phyloP scores from a whole-genome alignment of 2,797 vertebrate species.

The Cuniculus paca region DNA sequence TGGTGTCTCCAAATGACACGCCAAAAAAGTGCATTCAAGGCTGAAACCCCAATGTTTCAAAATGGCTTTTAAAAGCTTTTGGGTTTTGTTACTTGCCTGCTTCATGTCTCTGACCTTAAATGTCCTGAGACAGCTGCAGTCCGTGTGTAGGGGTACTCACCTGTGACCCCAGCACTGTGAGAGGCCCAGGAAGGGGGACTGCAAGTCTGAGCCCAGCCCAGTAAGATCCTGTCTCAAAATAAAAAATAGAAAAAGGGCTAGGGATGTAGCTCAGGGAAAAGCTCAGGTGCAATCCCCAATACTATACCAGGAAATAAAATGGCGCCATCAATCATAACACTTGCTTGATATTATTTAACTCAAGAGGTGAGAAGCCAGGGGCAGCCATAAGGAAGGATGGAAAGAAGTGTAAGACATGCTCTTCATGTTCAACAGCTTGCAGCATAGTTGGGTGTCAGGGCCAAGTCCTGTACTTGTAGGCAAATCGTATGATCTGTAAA shows the following conservation, averaged over 20 bases:
- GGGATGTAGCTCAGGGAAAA: not conserved
- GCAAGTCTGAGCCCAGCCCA: not conserved
- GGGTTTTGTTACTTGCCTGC: not conserved
- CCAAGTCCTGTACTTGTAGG: not conserved
- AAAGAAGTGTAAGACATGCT: not conserved
- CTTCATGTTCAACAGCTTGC: not conserved
- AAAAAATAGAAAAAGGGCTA: not conserved
- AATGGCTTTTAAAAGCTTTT: not conserved
- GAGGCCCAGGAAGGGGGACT: not conserved
- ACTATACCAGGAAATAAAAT: not conserved
- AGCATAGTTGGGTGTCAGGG: not conserved
- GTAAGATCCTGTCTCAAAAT: not conserved
- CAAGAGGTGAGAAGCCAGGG: not conserved
- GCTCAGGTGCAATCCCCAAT: not conserved
- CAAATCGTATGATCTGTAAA: conserved; percentile 14
- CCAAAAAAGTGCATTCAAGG: not conserved
- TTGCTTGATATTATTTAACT: not conserved
- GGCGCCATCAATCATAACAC: not conserved
- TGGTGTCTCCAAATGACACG: too few relatives aligned
- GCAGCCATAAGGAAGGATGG: not conserved
- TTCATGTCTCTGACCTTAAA: not conserved
- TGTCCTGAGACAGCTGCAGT: not conserved
- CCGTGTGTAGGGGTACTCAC: not conserved
- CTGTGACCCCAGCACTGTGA: not conserved
- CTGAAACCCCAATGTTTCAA: not conserved